Percentiles rank a stretch among this genome's conserved stretches.
Evolutionary conservation across 35 echinoderm and acorn worm species (phyloP).

Genomic region (Eucidaris tribuloides): DNA sequence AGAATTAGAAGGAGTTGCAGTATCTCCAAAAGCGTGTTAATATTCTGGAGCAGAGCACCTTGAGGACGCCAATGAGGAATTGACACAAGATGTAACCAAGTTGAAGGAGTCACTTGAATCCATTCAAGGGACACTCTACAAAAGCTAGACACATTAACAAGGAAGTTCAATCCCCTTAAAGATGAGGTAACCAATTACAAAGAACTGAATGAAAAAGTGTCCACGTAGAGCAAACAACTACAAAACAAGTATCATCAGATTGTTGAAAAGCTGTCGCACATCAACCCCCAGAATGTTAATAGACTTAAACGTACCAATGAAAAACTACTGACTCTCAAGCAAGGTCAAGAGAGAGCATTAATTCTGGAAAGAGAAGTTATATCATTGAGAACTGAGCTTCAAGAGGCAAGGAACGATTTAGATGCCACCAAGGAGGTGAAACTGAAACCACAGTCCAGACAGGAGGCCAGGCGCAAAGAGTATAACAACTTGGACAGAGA

Average conservation of each 20-base stretch:
- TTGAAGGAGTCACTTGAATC: neutral
- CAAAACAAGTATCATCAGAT: neutral
- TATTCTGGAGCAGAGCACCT: too few species aligned
- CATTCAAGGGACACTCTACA: neutral
- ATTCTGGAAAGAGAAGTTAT: neutral
- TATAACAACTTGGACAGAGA: neutral
- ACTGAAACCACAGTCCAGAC: neutral
- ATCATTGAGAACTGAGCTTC: neutral
- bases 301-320: neutral
- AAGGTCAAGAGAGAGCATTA: neutral
- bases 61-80: neutral
- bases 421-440: neutral
- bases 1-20: too few species aligned
- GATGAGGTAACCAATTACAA: neutral
- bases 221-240: neutral
- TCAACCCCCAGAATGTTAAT: neutral
- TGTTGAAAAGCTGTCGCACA: neutral
- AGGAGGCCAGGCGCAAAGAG: neutral
- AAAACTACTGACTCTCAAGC: neutral
- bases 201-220: neutral
- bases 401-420: neutral
- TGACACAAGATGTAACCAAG: neutral
- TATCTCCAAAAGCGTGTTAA: too few species aligned
- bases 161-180: neutral
- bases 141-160: neutral